phyloP scores from a whole-genome alignment of 2,797 vertebrate species.

The Pipistrellus pygmaeus region DNA sequence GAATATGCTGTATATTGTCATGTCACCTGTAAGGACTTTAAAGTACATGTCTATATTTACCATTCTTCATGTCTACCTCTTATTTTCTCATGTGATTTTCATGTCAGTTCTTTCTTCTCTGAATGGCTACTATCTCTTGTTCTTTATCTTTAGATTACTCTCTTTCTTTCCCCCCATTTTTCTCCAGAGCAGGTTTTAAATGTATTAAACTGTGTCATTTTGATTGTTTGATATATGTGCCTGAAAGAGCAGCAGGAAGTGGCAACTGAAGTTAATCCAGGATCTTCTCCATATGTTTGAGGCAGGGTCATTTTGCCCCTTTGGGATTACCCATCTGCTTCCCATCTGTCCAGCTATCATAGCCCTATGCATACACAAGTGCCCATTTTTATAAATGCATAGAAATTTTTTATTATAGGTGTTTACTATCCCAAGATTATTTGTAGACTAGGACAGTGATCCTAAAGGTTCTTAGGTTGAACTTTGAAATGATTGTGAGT shows the following conservation, averaged over 20 bases:
- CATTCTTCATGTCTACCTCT: not conserved
- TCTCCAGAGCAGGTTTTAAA: not conserved
- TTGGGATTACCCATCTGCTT: constrained; percentile 76
- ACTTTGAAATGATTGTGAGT: constrained; percentile 34
- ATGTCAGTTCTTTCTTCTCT: constrained; percentile 16
- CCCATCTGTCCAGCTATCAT: constrained; percentile 71
- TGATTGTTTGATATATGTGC: constrained; percentile 68
- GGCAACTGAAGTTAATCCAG: constrained; percentile 65
- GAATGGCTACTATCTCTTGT: not conserved
- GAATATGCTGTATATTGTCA: not conserved
- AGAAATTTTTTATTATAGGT: constrained; percentile 32
- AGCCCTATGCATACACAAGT: constrained; percentile 37
- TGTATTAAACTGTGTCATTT: constrained; percentile 62
- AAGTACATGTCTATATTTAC: not conserved
- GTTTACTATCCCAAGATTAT: constrained; percentile 54
- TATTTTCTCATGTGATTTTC: not conserved
- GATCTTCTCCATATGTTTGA: constrained; percentile 69
- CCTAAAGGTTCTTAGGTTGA: constrained; percentile 38
- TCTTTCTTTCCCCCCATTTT: not conserved
- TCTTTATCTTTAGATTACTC: not conserved
- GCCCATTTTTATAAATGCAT: constrained; percentile 43
- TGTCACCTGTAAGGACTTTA: not conserved
- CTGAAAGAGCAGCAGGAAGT: constrained; percentile 74
- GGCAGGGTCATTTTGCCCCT: constrained; percentile 66
- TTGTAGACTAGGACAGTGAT: constrained; percentile 29